phyloP scores from a whole-genome alignment of 2,113 vertebrate genomes.

The Brachypteracias leptosomus region DNA sequence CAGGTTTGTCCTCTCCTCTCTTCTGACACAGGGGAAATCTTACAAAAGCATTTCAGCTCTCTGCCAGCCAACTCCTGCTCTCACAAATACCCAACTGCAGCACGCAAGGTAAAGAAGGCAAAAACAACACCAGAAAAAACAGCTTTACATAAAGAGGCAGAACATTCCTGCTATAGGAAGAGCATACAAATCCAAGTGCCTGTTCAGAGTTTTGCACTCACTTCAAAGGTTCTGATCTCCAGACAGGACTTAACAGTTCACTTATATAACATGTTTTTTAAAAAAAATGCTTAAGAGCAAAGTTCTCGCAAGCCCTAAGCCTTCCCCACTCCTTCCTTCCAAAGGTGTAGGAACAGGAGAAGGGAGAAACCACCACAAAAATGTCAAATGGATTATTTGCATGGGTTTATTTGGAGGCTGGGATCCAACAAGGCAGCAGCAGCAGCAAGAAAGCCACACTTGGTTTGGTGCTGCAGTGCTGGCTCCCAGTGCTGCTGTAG shows the following conservation, averaged over 20 bases:
- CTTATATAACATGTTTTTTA: background rate
- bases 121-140: background rate
- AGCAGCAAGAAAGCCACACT: background rate
- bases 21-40: fast-evolving
- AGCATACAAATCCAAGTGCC: background rate
- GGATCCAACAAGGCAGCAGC: background rate
- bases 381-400: background rate
- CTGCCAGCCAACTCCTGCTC: background rate
- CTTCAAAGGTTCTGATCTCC: background rate
- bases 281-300: background rate
- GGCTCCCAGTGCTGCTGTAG: background rate
- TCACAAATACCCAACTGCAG: background rate
- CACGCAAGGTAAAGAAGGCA: background rate
- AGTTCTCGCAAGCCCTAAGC: background rate
- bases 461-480: background rate
- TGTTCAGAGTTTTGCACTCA: background rate
- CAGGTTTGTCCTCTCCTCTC: background rate
- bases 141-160: background rate
- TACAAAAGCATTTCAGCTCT: background rate
- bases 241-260: background rate
- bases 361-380: background rate
- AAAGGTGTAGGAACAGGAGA: background rate
- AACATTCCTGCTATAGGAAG: background rate
- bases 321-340: background rate
- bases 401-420: background rate